Conservation (phyloP, 2,797 vertebrate genomes). For the Pteropus rufus region DNA sequence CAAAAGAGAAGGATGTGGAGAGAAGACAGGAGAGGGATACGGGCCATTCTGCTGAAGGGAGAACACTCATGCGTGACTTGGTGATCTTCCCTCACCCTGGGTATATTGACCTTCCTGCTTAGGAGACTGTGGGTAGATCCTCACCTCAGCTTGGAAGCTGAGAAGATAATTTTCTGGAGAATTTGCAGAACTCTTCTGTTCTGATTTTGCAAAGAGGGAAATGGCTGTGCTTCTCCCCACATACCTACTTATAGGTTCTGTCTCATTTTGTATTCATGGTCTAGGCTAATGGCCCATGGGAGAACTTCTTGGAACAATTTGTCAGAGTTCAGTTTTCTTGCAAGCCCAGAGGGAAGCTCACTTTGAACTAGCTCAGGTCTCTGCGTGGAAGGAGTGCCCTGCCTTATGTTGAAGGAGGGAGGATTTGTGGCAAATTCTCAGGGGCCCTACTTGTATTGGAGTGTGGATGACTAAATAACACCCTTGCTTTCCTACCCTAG, state of each 20-base stretch:
- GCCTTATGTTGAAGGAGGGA: not conserved
- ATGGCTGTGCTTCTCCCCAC: not conserved
- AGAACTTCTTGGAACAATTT: not conserved
- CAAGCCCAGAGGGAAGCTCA: not conserved
- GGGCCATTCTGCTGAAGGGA: not conserved
- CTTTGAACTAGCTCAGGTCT: not conserved
- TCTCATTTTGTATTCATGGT: not conserved
- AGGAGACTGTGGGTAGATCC: not conserved
- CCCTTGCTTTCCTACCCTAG: not conserved
- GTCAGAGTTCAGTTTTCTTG: not conserved
- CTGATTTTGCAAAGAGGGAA: not conserved
- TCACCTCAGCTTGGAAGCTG: not conserved
- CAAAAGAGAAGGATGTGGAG: not conserved
- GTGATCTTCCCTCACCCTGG: not conserved
- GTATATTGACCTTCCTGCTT: not conserved
- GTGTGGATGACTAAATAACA: not conserved
- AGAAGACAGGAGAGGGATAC: not conserved
- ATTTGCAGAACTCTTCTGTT: not conserved
- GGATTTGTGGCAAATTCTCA: not conserved
- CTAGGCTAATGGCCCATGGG: not conserved
- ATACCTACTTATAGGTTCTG: not conserved
- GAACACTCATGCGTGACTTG: not conserved
- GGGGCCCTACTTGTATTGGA: not conserved
- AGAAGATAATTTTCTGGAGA: not conserved
- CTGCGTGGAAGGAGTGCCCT: not conserved